Conservation (phyloP, 2,888 invertebrate species). For the Hydroisotoma schaefferi region DNA sequence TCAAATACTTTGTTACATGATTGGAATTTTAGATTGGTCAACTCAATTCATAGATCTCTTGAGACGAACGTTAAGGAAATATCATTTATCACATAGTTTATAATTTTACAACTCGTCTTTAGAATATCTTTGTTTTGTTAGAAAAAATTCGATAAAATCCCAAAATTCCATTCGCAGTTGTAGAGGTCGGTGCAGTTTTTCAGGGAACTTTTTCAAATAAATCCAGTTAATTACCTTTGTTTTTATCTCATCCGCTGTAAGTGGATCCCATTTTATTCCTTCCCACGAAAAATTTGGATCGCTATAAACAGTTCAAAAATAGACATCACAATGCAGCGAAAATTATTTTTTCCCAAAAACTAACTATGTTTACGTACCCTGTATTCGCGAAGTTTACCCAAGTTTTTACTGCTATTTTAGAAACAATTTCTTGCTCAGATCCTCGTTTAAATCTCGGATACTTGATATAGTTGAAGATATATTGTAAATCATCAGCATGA, state of each 20-base stretch:
- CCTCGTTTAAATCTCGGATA: conserved; percentile 23
- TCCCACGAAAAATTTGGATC: conserved; percentile 15
- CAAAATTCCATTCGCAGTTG: conserved; percentile 21
- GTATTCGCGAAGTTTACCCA: conserved; percentile 23
- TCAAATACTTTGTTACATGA: too few species aligned
- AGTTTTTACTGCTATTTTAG: conserved; percentile 16
- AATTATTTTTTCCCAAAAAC: not conserved
- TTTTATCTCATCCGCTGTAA: conserved; percentile 9
- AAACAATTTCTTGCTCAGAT: conserved; percentile 19
- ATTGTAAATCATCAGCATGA: conserved; percentile 28
- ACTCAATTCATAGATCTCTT: too few species aligned
- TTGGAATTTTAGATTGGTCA: too few species aligned
- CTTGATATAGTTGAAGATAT: conserved; percentile 19
- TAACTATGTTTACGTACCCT: conserved; percentile 22
- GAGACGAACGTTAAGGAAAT: too few species aligned
- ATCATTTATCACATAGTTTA: too few species aligned
- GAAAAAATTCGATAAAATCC: conserved; percentile 20
- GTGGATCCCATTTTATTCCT: conserved; percentile 18
- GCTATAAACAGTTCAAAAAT: conserved; percentile 1
- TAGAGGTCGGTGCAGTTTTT: conserved; percentile 12
- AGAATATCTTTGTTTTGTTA: conserved; percentile 11
- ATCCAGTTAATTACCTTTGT: conserved; percentile 15
- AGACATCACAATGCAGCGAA: not conserved
- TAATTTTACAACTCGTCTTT: conserved; percentile 1
- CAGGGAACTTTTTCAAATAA: conserved; percentile 16